A percentile compares a stretch with the other conserved stretches of the same genome.
These are phyloP conservation scores for Ceyx margarethae DNA, from an alignment of 2,113 vertebrate species.

Conservation along the genomic window DNA sequence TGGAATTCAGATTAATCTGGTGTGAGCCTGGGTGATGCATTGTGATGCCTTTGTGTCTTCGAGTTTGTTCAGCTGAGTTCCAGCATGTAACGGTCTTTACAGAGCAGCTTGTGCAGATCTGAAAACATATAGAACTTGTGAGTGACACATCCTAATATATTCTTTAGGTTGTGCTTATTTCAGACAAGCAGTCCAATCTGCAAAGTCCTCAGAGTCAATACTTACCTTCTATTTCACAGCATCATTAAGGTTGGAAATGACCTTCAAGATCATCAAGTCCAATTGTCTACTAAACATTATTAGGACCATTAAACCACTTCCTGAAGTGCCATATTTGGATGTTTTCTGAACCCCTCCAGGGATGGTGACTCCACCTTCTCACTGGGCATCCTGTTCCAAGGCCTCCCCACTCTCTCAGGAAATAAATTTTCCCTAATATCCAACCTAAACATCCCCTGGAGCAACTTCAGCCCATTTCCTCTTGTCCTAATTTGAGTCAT, in stretches of 20 bases:
- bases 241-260: too few relatives aligned
- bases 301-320: too few relatives aligned
- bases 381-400: too few relatives aligned
- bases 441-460: too few relatives aligned
- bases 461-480: too few relatives aligned
- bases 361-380: too few relatives aligned
- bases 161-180: slow-evolving; percentile 33
- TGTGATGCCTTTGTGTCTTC: neutral
- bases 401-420: too few relatives aligned
- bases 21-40: neutral
- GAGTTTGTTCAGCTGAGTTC: neutral
- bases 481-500: neutral
- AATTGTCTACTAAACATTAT: too few relatives aligned
- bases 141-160: slow-evolving; percentile 19
- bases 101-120: slow-evolving; percentile 9
- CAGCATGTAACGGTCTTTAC: neutral
- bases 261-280: too few relatives aligned
- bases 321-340: too few relatives aligned
- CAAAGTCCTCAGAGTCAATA: slow-evolving; percentile 20
- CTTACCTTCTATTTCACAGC: neutral
- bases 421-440: too few relatives aligned
- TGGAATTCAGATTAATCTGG: neutral
- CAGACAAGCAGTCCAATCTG: slow-evolving; percentile 16
- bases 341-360: too few relatives aligned
- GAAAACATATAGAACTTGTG: neutral